These are phyloP conservation scores for Drosophila cognata DNA, from an alignment of 2,888 invertebrate genomes.

Conservation along the genomic window DNA sequence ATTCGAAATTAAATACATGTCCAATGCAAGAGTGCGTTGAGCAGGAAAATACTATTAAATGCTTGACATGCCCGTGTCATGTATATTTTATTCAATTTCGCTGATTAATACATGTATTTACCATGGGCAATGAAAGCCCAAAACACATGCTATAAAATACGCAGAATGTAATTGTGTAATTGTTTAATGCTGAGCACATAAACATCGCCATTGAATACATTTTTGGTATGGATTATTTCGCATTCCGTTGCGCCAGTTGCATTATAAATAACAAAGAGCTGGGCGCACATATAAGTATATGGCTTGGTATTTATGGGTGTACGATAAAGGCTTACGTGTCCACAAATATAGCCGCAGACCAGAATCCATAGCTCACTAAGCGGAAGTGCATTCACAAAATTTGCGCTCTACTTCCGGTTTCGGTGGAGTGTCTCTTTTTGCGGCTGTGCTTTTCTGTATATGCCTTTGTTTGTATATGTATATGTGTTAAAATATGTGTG, in stretches of 20 bases:
- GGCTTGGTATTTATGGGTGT: not conserved
- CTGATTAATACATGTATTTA: slow-evolving; percentile 22
- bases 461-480: not conserved
- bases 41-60: slow-evolving; percentile 13
- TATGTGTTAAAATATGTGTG: slow-evolving; percentile 5
- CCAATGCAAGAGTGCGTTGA: slow-evolving; percentile 2
- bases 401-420: slow-evolving; percentile 74
- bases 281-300: slow-evolving; percentile 13
- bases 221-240: slow-evolving; percentile 40
- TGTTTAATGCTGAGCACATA: slow-evolving; percentile 9
- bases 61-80: not conserved
- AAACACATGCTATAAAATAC: slow-evolving; percentile 20
- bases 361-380: slow-evolving; percentile 38
- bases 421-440: slow-evolving; percentile 56
- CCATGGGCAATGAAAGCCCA: not conserved
- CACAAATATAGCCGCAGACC: not conserved
- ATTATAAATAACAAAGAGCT: slow-evolving; percentile 54
- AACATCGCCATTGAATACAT: slow-evolving; percentile 36
- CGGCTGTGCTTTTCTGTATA: slow-evolving; percentile 4
- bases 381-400: slow-evolving; percentile 77
- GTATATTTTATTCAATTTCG: slow-evolving; percentile 19
- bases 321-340: not conserved
- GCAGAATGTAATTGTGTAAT: slow-evolving; percentile 29
- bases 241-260: slow-evolving; percentile 42
- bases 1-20: not conserved